Evolutionary conservation across 2,888 invertebrate genomes (phyloP), one percentile per base, ranked within the genome.

Genomic region (Ethmia dodecea): DNA sequence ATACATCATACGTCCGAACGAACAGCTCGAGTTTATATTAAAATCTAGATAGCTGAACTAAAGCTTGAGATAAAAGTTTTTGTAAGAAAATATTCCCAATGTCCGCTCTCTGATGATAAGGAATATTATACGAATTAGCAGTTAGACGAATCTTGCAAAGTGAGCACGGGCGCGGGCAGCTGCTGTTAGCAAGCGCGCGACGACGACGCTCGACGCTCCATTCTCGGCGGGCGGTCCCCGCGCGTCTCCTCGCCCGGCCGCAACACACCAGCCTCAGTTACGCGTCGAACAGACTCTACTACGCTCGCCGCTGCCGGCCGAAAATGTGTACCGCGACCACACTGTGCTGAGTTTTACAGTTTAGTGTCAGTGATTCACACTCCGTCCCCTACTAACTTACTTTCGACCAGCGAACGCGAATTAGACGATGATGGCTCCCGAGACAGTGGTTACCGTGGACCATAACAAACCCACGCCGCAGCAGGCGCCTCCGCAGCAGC

Each of bases 361-460:
- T n/a, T n/a, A n/a, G 83, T 83, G 80, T 50, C 59, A 67, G 84
- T 81, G 83, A 53, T 67, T 67, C 10, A 26, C 26, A 70, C 75
- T 68, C 47, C 51, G 41, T 46, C 48, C 40, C 51, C 46, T 49
- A 45, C 44, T 26, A 40, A 42, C 33, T 28, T 48, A 27, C 38
- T 33, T 41, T 48, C 52, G 43, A 20, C 51, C 38, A 44, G 49
- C 39, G 45, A 22, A 26, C 49, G 55, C 42, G 33, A 52, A 43
- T 38, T 52, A 63, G 63, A 83, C 66, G 60, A 87, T 87, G 87
- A 93, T 92, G 92, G 94, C 94, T 91, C 92, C 93, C 72, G 94
- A 94, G 88, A 93, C 93, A 62, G 93, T 93, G 64, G 92, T 94
- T 60, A 93, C 91, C 60, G 91, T 93, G 74, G 92, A 93, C 68